Percentiles rank a stretch among this genome's conserved stretches.
Evolutionary conservation across 2,113 vertebrate genomes (phyloP).

Genomic region (Mustelus asterias): DNA sequence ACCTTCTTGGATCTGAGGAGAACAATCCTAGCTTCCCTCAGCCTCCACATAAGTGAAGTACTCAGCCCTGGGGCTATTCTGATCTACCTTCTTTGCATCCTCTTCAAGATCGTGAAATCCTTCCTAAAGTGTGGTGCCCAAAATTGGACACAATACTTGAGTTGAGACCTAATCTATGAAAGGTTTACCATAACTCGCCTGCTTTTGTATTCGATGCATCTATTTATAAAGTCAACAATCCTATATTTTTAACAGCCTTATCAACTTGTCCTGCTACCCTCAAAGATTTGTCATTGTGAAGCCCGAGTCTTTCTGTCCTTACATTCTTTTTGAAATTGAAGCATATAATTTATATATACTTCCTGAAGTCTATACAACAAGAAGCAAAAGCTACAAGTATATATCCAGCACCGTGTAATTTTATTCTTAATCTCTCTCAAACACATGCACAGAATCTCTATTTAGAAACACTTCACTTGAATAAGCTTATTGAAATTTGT

Average conservation of each 20-base stretch:
- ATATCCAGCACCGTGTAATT: neutral
- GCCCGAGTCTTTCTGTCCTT: neutral
- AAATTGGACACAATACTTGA: neutral
- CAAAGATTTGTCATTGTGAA: neutral
- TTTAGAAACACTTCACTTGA: neutral
- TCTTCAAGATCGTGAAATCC: neutral
- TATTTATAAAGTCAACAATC: neutral
- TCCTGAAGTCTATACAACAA: neutral
- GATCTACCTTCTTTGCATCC: neutral
- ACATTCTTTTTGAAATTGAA: neutral
- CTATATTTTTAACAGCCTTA: neutral
- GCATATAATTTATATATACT: neutral
- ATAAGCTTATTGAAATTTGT: constrained; percentile 3
- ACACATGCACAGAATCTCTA: neutral
- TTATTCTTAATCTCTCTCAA: neutral
- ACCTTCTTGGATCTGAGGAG: too few species aligned
- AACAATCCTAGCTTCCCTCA: neutral
- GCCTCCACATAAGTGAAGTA: neutral
- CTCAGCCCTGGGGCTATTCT: neutral
- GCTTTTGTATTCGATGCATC: neutral
- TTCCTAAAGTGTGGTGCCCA: neutral
- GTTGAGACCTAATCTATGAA: neutral
- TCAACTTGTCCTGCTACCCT: neutral
- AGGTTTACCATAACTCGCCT: neutral
- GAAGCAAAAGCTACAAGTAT: neutral